Evolutionary conservation across 2,113 vertebrate genomes (phyloP), one percentile per base, ranked within the genome.

Genomic region (Lepisosteus oculatus): DNA sequence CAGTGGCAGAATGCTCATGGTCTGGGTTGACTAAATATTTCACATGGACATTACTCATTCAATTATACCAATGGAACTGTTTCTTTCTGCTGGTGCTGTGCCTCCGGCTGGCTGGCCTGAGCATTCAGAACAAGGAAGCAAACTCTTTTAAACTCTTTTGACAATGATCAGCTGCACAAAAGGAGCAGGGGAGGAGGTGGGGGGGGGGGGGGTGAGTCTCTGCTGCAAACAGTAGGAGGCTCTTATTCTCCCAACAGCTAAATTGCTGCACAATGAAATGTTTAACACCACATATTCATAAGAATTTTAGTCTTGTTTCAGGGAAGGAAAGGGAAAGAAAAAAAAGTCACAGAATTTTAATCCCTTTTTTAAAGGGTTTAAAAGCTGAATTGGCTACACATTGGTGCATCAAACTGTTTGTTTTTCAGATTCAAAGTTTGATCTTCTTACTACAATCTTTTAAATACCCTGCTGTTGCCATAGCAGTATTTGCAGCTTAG

Each of bases 371-470:
- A 76, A 71, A 45, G 62, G 68, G 65, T 68, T 71, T 74, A 69
- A 56, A 73, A 62, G 67, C 65, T 71, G 61, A 68, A 73, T 67
- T 55, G 68, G 54, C 29, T 45, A 43, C 65, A 74, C 68, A 67
- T 72, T 73, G 66, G 65, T 54, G 54, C 55, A 67, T 76, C 74
- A 8, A 67, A 61, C 43, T 78, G 75, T 83, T 78, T 81, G 76
- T 70, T 75, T 81, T 79, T 42, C 74, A 79, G 73, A 83, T 69
- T 74, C 73, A 43, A 61, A 74, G 75, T 77, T 74, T 79, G 72
- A 77, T 75, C 66, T 72, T 61, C 41, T 62, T 61, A 74, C 73
- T 71, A 57, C 29, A 67, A 62, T 54, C 67, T 73, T 61, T 55
- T 61, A 56, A 82, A 79, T 76, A 74, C 73, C 42, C 42, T 51